Percentiles rank a stretch among this genome's conserved stretches.
These are phyloP conservation scores for Acyrthosiphon pisum DNA, from an alignment of 1,140 invertebrate genomes.

Conservation along the genomic window DNA sequence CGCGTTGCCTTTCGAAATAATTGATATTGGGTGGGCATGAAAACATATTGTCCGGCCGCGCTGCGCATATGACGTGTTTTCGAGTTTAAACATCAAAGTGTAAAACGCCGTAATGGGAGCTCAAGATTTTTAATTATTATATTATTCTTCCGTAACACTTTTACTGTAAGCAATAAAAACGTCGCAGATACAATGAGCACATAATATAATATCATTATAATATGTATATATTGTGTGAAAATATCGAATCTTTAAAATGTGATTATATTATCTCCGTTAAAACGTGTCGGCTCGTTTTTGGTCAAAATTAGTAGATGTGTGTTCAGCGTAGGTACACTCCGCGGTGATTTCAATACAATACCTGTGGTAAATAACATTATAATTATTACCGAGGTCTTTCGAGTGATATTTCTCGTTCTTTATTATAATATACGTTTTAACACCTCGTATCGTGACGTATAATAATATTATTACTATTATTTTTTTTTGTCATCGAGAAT, in stretches of 20 bases:
- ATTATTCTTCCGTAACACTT: neutral
- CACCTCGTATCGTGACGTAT: no score
- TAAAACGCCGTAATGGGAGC: neutral
- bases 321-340: neutral
- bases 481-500: no score
- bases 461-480: no score
- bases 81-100: neutral
- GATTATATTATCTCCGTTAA: neutral
- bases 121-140: neutral
- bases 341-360: no score
- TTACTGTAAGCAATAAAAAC: neutral
- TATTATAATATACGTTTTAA: neutral
- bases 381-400: neutral
- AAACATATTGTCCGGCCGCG: neutral
- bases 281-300: no score
- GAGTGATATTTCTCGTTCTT: neutral
- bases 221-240: no score
- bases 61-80: neutral
- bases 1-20: conserved; percentile 22
- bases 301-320: neutral
- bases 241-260: neutral
- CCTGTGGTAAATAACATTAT: no score
- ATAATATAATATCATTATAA: no score
- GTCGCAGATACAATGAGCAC: neutral
- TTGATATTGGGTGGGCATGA: neutral